Evolutionary conservation across 2,888 invertebrate species (phyloP).

Genomic region (Ophioninae sp.): DNA sequence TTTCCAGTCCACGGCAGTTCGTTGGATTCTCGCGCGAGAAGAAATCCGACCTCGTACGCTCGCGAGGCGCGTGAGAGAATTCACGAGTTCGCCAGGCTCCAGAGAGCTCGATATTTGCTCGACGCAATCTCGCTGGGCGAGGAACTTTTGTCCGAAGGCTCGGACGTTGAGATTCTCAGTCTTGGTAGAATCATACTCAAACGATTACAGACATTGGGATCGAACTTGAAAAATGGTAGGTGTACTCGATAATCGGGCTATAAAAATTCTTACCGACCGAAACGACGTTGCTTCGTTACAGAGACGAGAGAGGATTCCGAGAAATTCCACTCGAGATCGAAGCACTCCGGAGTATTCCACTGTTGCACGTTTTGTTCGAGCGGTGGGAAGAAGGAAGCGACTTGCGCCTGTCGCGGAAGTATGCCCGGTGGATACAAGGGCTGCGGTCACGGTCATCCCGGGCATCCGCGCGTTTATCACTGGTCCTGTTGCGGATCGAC

Average conservation of each 20-base stretch:
- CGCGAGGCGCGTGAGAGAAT: conserved; percentile 76
- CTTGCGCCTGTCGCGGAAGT: conserved; percentile 88
- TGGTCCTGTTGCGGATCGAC: conserved; percentile 90
- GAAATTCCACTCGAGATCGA: conserved; percentile 57
- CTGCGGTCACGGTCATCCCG: conserved; percentile 91
- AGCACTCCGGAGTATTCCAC: conserved; percentile 89
- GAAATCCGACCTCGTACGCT: conserved; percentile 69
- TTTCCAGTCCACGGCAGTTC: conserved; percentile 33
- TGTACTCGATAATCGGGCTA: no score
- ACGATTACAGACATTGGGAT: conserved; percentile 83
- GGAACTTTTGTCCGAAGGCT: conserved; percentile 85
- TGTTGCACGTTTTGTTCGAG: conserved; percentile 93
- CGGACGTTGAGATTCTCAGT: conserved; percentile 87
- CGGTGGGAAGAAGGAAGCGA: conserved; percentile 86
- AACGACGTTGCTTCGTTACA: conserved; percentile 20
- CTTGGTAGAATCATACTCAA: conserved; percentile 86
- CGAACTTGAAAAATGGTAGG: conserved; percentile 44
- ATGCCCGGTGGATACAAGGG: conserved; percentile 88
- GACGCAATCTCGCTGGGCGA: conserved; percentile 77
- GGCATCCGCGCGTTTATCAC: conserved; percentile 90
- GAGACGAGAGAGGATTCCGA: conserved; percentile 58
- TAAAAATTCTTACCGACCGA: no score
- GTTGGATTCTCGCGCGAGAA: conserved; percentile 61
- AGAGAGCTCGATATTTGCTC: conserved; percentile 73
- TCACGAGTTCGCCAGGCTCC: conserved; percentile 74